phyloP scores from a whole-genome alignment of 2,888 invertebrate genomes.

The Achlya flavicornis region DNA sequence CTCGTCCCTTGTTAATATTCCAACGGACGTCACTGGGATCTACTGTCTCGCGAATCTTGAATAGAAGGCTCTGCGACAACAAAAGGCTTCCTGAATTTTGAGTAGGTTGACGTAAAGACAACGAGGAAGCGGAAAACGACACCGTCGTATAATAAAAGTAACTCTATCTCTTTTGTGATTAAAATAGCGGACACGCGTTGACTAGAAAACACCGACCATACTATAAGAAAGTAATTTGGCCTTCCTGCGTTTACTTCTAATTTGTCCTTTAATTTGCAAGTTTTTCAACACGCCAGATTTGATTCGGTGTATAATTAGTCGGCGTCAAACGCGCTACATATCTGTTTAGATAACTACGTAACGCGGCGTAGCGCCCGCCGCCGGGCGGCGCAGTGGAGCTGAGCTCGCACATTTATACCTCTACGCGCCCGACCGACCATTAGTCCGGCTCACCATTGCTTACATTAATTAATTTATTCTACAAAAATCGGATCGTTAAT shows the following conservation, averaged over 20 bases:
- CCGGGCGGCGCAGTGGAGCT: slow-evolving; percentile 31
- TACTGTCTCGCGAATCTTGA: slow-evolving; percentile 70
- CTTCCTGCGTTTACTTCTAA: slow-evolving; percentile 19
- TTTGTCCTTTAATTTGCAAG: slow-evolving; percentile 12
- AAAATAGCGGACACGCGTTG: slow-evolving; percentile 41
- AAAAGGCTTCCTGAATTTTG: slow-evolving; percentile 73
- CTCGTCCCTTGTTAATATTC: slow-evolving; percentile 74
- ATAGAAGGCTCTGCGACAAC: slow-evolving; percentile 65
- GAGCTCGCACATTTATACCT: slow-evolving; percentile 54
- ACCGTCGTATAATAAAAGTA: slow-evolving; percentile 47
- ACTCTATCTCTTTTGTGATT: slow-evolving; percentile 53
- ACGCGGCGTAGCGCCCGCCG: slow-evolving; percentile 17
- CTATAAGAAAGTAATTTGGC: slow-evolving; percentile 43
- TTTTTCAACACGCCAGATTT: slow-evolving; percentile 39
- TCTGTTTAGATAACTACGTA: slow-evolving; percentile 41
- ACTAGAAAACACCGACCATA: slow-evolving; percentile 15
- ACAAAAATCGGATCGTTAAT: slow-evolving; percentile 38
- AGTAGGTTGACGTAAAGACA: slow-evolving; percentile 60
- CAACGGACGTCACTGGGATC: slow-evolving; percentile 64
- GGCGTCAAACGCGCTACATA: slow-evolving; percentile 44
- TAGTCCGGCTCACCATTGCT: slow-evolving; percentile 44
- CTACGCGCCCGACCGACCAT: slow-evolving; percentile 37
- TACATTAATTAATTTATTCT: slow-evolving; percentile 41
- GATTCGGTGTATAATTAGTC: slow-evolving; percentile 53
- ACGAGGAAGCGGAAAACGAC: slow-evolving; percentile 45